Evolutionary conservation across 2,797 vertebrate genomes (phyloP), one percentile per base, ranked within the genome.

Genomic region (Hirundo rustica): DNA sequence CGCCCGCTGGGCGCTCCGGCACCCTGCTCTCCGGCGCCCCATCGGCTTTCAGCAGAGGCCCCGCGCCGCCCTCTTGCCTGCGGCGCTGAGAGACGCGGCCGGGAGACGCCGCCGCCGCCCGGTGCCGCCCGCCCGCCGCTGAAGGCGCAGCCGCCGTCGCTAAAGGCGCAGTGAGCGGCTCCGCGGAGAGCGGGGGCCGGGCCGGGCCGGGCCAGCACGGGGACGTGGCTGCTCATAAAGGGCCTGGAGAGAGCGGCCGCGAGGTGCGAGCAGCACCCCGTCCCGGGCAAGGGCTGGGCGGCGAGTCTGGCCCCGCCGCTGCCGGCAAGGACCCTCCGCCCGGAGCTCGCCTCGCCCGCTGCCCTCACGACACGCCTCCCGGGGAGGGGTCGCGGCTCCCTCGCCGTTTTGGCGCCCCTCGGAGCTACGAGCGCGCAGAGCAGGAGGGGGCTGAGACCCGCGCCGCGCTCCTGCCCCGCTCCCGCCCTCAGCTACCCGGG

Each of bases 91-190:
- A 50, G 87, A 61, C 11, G 79, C 53, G 67, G 45, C 87, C 92
- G 14, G 11, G 47, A 78, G 32, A 20, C 87, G 85, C 55, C 54
- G 93, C 89, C 74, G 92, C 95, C 88, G 89, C 54, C 94, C 51
- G 67, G 48, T 45, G 68, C 89, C 44, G 79, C 79, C 75, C 73
- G 60, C 79, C 65, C 84, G 74, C 51, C 36, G 87, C 79, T 65
- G 0, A 88, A 73, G 61, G 80, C 88, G 88, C 95, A 92, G 93
- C 94, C 96, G 93, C 96, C 93, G 95, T 95, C 86, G 89, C 97
- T 97, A 93, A 97, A 97, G 97, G 96, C 92, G 95, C 96, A 95
- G 95, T 23, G 38, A 88, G 65, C 79, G 22, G 74, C 55, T 68
- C 67, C 11, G 68, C 42, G 42, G 66, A 44, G 40, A 68, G 70